These are phyloP conservation scores for Cryptotermes secundus DNA, from an alignment of 1,140 invertebrate species.

Conservation along the genomic window DNA sequence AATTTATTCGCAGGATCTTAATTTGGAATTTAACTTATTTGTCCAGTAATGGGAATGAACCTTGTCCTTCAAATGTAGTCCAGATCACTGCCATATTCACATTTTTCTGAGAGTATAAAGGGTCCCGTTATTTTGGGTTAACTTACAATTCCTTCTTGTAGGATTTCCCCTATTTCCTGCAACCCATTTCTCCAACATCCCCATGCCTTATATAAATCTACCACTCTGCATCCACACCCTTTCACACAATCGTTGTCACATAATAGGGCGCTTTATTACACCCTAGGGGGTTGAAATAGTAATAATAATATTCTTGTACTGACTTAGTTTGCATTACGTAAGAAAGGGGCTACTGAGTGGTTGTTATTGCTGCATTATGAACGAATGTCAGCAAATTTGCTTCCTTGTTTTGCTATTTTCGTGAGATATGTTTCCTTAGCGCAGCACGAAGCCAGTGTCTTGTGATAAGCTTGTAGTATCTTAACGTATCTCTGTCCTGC, in stretches of 20 bases:
- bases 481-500: too few relatives aligned
- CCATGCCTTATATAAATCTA: neutral
- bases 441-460: neutral
- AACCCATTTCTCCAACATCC: neutral
- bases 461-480: neutral
- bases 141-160: neutral
- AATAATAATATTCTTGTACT: neutral
- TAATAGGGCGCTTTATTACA: constrained; percentile 17
- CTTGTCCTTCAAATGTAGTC: too few relatives aligned
- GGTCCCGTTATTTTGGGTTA: too few relatives aligned
- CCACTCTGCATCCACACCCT: neutral
- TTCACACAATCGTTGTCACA: constrained; percentile 12
- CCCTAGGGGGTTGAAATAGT: neutral
- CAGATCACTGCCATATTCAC: too few relatives aligned
- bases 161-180: neutral
- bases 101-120: too few relatives aligned
- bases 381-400: neutral
- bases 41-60: too few relatives aligned
- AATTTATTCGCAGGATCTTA: too few relatives aligned
- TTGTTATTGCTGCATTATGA: neutral
- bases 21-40: too few relatives aligned
- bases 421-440: neutral
- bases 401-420: neutral
- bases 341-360: neutral
- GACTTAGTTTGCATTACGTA: neutral